Percentiles rank a stretch among this genome's conserved stretches.
These are phyloP conservation scores for Chlorodrepanis virens DNA, from an alignment of 2,113 vertebrate genomes.

Conservation along the genomic window DNA sequence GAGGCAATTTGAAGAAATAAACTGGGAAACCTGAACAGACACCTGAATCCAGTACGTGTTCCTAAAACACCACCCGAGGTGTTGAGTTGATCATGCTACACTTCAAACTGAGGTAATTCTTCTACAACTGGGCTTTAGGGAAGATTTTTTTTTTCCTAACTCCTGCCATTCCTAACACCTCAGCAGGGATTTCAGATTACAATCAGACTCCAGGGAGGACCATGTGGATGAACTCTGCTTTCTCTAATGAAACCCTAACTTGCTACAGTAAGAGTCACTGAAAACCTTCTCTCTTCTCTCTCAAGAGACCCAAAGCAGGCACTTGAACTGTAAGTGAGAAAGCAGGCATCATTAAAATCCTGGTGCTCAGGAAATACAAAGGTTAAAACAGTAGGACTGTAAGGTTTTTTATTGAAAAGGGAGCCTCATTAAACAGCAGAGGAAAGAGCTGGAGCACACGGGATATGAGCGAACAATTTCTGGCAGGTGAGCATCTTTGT, in stretches of 20 bases:
- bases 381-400: neutral
- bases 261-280: conserved; percentile 3
- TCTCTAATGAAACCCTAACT: conserved; percentile 4
- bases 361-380: neutral
- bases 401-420: neutral
- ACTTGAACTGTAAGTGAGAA: neutral
- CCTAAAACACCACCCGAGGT: neutral
- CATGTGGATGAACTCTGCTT: neutral
- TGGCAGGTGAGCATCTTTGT: neutral
- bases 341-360: conserved; percentile 8
- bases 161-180: conserved; percentile 38
- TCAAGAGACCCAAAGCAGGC: neutral
- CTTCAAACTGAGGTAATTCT: conserved; percentile 8
- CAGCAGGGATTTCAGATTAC: conserved; percentile 50
- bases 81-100: neutral
- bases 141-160: conserved; percentile 16
- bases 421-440: neutral
- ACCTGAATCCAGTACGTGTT: neutral
- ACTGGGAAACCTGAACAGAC: conserved; percentile 6
- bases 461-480: neutral
- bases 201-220: conserved; percentile 27
- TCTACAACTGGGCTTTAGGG: conserved; percentile 2
- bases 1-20: conserved; percentile 6
- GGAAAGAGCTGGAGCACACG: neutral
- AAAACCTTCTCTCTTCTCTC: neutral